Evolutionary conservation across 64 coral and sea anemone species (phyloP), one percentile per base, ranked within the genome.

Genomic region (Montipora capricornis): DNA sequence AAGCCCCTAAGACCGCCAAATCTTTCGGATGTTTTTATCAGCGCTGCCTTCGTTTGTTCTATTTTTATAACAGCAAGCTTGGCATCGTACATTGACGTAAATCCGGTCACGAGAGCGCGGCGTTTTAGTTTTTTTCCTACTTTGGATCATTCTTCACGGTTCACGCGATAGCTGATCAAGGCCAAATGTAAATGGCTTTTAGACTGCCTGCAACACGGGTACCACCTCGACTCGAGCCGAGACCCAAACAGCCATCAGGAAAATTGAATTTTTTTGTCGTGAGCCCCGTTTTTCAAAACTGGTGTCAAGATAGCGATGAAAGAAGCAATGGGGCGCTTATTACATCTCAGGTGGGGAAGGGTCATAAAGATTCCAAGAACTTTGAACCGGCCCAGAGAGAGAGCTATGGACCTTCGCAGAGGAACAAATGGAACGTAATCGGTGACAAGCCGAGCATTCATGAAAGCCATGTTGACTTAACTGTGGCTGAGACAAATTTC

Each of bases 221-320:
- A 2, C 47, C 66, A 50, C 44, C 45, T 8, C 4, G 37, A 7
- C 59, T 6, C 53, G 11, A 8, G 6, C 53, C 53, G 53, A 57
- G 53, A 14, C 19, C 66, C 0, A 49, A 47, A 1, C 47, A 45
- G 6, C 44, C 76, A 49, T 14, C 76, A 3, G 76, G 47, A 11
- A 78, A 78, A 16, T 17, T 49, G 45, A 78, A 78, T 17, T 14
- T 71, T 11, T 48, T 71, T 5, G 82, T 86, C 19, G 82, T 86
- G 47, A 86, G 71, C 24, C 82, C 82, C 51, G 82, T 50, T 19
- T 86, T 86, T 19, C 82, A 71, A 73, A 86, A 86, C n/a, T 86
- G 82, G 82, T 86, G 82, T 71, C 82, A 86, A 5, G 66, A 86
- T 86, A 4, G 20, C 3, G 47, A 44, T 16, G 67, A 86, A 50